Evolutionary conservation across 2,797 vertebrate species (phyloP).

Genomic region (Euphonia xanthogaster): DNA sequence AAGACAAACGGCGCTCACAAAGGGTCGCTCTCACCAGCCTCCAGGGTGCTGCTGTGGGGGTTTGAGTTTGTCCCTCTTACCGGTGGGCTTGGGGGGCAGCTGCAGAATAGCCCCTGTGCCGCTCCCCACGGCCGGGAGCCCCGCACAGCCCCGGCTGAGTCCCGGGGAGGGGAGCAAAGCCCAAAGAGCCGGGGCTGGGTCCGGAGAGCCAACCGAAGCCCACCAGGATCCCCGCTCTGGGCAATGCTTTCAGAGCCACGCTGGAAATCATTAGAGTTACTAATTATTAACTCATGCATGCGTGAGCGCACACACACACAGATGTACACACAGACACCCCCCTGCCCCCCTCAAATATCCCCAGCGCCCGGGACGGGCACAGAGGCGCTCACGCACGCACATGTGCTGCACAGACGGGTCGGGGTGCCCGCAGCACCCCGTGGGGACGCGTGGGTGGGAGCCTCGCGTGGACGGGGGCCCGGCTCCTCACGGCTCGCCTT

Average conservation of each 20-base stretch:
- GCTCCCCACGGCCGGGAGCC: neutral
- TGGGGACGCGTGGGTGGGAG: neutral
- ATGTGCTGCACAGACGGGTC: neutral
- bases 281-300: constrained; percentile 64
- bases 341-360: neutral
- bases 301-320: constrained; percentile 52
- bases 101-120: neutral
- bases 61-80: constrained; percentile 45
- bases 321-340: constrained; percentile 17
- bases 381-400: neutral
- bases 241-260: constrained; percentile 37
- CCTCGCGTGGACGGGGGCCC: neutral
- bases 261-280: constrained; percentile 63
- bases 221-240: constrained; percentile 49
- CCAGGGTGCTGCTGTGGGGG: constrained; percentile 22
- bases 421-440: neutral
- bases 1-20: constrained; percentile 81
- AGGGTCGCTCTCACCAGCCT: constrained; percentile 72
- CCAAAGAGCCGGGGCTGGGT: neutral
- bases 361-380: neutral
- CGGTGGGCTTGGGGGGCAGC: neutral
- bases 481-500: neutral
- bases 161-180: neutral
- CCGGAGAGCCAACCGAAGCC: constrained; percentile 24
- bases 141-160: neutral